Conservation (phyloP, 2,888 invertebrate species). For the Yponomeuta plumbellus region DNA sequence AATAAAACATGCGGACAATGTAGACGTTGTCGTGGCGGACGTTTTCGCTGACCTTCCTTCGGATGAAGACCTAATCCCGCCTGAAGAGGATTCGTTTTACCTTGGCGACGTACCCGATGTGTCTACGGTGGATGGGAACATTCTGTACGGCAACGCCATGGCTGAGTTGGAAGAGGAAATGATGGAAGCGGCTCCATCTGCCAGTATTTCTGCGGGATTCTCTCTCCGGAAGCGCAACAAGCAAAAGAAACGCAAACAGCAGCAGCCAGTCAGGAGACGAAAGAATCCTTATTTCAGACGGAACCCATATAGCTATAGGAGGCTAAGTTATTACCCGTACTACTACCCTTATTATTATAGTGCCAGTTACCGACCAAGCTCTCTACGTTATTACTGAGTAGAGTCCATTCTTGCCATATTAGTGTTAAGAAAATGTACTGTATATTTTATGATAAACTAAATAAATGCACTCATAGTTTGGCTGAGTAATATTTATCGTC, state of each 20-base stretch:
- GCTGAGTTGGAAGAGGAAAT: conserved; percentile 45
- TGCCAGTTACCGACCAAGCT: conserved; percentile 45
- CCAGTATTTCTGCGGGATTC: conserved; percentile 47
- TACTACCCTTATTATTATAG: conserved; percentile 38
- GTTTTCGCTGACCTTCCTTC: conserved; percentile 28
- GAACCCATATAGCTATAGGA: conserved; percentile 43
- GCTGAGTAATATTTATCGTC: too few species aligned
- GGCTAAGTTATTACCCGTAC: conserved; percentile 33
- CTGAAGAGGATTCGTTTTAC: conserved; percentile 20
- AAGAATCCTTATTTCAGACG: conserved; percentile 29
- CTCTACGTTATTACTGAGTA: conserved; percentile 55
- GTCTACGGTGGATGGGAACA: conserved; percentile 24
- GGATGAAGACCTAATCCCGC: conserved; percentile 22
- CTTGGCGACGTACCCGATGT: conserved; percentile 22
- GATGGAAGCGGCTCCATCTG: conserved; percentile 59
- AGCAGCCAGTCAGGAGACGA: conserved; percentile 30
- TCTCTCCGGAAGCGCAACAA: conserved; percentile 41
- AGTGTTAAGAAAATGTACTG: conserved; percentile 14
- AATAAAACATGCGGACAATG: conserved; percentile 27
- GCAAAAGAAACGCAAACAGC: conserved; percentile 33
- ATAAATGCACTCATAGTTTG: too few species aligned
- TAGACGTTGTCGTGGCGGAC: conserved; percentile 48
- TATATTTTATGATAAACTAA: background rate
- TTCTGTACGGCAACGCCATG: conserved; percentile 30
- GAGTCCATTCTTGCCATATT: conserved; percentile 21